Percentiles rank a stretch among this genome's conserved stretches.
Conservation (phyloP, 2,113 vertebrate species). For the Chamaea fasciata region DNA sequence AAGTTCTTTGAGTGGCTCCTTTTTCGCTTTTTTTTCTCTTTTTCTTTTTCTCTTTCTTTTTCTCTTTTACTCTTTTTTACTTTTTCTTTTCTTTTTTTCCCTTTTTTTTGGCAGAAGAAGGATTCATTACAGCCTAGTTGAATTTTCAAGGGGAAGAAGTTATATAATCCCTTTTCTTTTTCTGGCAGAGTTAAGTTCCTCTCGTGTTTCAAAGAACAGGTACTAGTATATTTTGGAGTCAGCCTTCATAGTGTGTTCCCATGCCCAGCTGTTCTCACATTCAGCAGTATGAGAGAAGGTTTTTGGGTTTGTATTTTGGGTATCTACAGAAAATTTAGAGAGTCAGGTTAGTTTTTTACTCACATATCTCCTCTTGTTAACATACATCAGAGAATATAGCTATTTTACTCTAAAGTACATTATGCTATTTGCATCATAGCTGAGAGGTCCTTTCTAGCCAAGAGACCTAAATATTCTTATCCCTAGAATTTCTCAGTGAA, state of each 20-base stretch:
- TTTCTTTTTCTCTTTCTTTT: rapidly evolving
- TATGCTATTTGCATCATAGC: background rate
- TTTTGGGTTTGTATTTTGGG: background rate
- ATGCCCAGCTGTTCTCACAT: background rate
- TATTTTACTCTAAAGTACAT: background rate
- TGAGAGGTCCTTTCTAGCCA: background rate
- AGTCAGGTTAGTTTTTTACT: background rate
- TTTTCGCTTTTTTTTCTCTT: rapidly evolving
- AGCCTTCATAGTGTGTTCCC: background rate
- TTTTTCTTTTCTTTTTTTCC: too few relatives aligned
- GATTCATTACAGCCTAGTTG: background rate
- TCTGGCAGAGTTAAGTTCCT: background rate
- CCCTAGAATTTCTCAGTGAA: background rate
- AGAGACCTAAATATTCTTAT: background rate
- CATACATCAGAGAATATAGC: background rate
- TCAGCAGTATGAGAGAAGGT: background rate
- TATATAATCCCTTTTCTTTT: background rate
- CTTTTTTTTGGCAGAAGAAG: rapidly evolving
- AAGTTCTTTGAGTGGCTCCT: background rate
- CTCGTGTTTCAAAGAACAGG: background rate
- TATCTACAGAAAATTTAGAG: background rate
- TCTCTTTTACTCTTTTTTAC: rapidly evolving
- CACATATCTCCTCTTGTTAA: background rate
- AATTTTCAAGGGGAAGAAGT: background rate
- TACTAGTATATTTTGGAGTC: background rate